A percentile compares a stretch with the other conserved stretches of the same genome.
Conservation (phyloP, 2,888 invertebrate species). For the Monoplex corrugatus region DNA sequence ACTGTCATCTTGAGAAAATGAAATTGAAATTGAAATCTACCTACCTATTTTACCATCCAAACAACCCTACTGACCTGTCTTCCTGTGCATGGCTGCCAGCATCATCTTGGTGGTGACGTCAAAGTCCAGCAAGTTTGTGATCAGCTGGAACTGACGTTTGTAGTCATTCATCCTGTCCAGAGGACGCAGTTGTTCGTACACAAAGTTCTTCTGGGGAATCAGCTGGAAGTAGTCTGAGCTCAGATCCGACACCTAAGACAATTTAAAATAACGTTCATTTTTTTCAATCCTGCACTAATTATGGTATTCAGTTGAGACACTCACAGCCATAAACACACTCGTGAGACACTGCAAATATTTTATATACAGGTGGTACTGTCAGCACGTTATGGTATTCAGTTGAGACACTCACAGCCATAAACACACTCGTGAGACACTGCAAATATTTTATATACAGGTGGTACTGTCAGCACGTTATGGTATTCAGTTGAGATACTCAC, state of each 20-base stretch:
- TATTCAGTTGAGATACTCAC: too few relatives aligned
- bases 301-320: too few relatives aligned
- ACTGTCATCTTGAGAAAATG: too few relatives aligned
- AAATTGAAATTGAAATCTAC: background rate
- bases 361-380: too few relatives aligned
- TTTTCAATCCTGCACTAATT: too few relatives aligned
- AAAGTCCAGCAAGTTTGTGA: slow-evolving; percentile 79
- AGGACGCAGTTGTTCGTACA: slow-evolving; percentile 78
- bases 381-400: too few relatives aligned
- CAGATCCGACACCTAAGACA: slow-evolving; percentile 75
- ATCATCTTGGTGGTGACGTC: slow-evolving; percentile 78
- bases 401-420: too few relatives aligned
- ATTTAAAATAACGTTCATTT: background rate
- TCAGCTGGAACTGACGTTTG: slow-evolving; percentile 68
- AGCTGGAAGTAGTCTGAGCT: slow-evolving; percentile 82
- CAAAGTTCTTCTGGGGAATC: slow-evolving; percentile 81
- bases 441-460: too few relatives aligned
- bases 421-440: too few relatives aligned
- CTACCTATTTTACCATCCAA: background rate
- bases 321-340: too few relatives aligned
- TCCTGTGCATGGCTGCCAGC: slow-evolving; percentile 74
- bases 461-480: too few relatives aligned
- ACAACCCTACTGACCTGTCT: slow-evolving; percentile 61
- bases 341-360: too few relatives aligned
- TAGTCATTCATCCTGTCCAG: slow-evolving; percentile 72